Base-by-base conservation (phyloP, 2,797 vertebrate species). In the Eremophila alpestris region DNA sequence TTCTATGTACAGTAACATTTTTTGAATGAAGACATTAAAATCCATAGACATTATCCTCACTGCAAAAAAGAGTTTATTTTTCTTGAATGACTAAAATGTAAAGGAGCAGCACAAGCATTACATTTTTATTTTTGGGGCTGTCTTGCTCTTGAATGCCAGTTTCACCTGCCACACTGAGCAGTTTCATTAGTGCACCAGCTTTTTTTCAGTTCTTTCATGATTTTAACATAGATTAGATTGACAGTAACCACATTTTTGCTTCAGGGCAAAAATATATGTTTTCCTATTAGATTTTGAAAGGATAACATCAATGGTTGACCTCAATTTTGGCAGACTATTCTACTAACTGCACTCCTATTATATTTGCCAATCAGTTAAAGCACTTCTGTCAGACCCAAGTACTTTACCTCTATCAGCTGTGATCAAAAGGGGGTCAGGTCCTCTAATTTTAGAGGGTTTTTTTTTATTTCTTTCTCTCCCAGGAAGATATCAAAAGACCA, bases 321-420 rank as follows among this genome's bases (percentile, higher is more conserved):
- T 94, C 92, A 90, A 87, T 92, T 96, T 93, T 76, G 92, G 58
- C 73, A 86, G 75, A 75, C 70, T 84, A 41, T 95, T 95, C 80
- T 89, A 68, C 63, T 87, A 95, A 94, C 93, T 55, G 80, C 48
- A 62, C 48, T 85, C 63, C 58, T 62, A 92, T 94, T 96, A 77
- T 85, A 92, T 94, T 93, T 92, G 80, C 87, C 94, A 95, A 87
- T 83, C 89, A 96, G 82, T 75, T 83, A 93, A 93, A 95, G 58
- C 49, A 92, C 60, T 96, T 88, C 80, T 87, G 81, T 65, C 87
- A 96, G 54, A 85, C 67, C 70, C 56, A 79, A 91, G 79, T 68
- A 76, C 71, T 96, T 96, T 81, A 77, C 86, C 54, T 94, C 93
- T 87, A 94, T 86, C 93, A 95, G 71, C 91, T 82, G 59, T 87